Percentiles rank a stretch among this genome's conserved stretches.
phyloP scores from a whole-genome alignment of 2,888 invertebrate species.

The Cinara cedri region DNA sequence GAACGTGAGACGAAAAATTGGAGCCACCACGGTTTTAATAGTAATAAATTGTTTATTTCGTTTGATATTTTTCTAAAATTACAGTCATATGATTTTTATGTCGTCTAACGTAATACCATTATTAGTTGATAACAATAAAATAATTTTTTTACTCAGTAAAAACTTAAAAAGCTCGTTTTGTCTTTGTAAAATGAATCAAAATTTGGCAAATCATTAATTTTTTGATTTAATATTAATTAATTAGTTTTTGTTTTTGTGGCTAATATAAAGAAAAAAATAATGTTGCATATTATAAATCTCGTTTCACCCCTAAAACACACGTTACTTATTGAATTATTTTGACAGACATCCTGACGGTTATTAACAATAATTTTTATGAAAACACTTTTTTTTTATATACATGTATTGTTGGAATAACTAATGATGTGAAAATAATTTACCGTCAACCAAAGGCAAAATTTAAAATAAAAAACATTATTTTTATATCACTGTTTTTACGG shows the following conservation, averaged over 20 bases:
- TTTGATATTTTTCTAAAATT: background rate
- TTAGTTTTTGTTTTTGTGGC: background rate
- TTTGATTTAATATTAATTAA: background rate
- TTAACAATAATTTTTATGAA: conserved; percentile 2
- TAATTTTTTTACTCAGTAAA: conserved; percentile 8
- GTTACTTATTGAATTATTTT: background rate
- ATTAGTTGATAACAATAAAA: conserved; percentile 2
- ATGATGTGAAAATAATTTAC: background rate
- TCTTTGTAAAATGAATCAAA: conserved; percentile 6
- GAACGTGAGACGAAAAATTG: conserved; percentile 1
- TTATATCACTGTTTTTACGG: background rate
- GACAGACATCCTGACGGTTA: background rate
- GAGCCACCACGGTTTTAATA: background rate
- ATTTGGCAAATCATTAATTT: background rate
- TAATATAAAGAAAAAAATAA: background rate
- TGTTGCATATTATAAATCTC: background rate
- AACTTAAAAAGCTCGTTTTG: conserved; percentile 13
- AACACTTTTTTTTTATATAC: background rate
- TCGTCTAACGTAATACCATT: conserved; percentile 1
- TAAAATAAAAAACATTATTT: background rate
- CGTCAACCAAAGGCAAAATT: background rate
- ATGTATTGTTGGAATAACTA: background rate
- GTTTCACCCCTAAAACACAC: background rate
- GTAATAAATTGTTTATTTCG: background rate
- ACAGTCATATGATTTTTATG: background rate